Conservation (phyloP, 2,888 invertebrate species). For the Mystacides longicornis region DNA sequence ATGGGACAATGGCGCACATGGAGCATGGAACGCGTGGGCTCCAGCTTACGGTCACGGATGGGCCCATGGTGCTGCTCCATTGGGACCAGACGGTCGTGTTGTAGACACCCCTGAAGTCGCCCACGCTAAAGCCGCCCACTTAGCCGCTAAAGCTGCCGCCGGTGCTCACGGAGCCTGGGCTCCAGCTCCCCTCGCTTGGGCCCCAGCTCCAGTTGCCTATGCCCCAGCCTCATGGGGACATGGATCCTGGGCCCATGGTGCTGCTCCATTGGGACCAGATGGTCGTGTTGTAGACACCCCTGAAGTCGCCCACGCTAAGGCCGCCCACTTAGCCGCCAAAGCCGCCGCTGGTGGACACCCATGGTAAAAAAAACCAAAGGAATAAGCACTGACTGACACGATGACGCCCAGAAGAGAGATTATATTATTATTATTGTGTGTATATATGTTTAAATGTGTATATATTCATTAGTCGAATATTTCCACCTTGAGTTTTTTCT, state of each 20-base stretch:
- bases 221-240: conserved; percentile 30
- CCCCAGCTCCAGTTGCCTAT: conserved; percentile 41
- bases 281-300: conserved; percentile 31
- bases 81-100: conserved; percentile 51
- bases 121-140: conserved; percentile 49
- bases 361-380: not conserved
- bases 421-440: too few species aligned
- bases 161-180: conserved; percentile 48
- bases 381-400: not conserved
- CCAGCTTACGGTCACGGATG: conserved; percentile 5
- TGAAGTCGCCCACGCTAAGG: conserved; percentile 55
- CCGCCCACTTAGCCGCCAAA: conserved; percentile 38
- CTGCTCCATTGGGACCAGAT: conserved; percentile 10
- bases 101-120: conserved; percentile 57
- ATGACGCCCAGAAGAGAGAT: not conserved
- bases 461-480: conserved; percentile 2
- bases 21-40: not conserved
- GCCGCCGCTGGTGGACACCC: not conserved
- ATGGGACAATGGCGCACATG: conserved; percentile 4
- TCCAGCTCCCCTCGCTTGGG: conserved; percentile 47
- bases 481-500: too few species aligned
- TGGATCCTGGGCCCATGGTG: conserved; percentile 9
- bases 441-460: not conserved
- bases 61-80: conserved; percentile 25
- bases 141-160: conserved; percentile 39